A percentile compares a stretch with the other conserved stretches of the same genome.
Evolutionary conservation across 2,797 vertebrate species (phyloP).

Genomic region (Peromyscus attwateri): DNA sequence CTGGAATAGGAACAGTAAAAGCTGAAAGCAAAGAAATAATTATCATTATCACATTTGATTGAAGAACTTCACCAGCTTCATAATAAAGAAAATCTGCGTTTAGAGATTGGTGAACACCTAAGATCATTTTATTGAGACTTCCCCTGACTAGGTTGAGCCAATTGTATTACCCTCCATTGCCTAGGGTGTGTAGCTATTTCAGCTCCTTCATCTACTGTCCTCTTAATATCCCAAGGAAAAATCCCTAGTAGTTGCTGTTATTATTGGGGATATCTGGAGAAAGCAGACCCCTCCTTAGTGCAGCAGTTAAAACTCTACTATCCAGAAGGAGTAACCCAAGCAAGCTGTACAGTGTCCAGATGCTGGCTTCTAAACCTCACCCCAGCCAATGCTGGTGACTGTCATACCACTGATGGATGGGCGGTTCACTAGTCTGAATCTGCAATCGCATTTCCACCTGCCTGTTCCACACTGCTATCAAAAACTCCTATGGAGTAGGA

Average conservation of each 20-base stretch:
- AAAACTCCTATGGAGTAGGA: neutral
- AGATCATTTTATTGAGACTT: neutral
- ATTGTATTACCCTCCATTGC: neutral
- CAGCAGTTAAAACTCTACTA: neutral
- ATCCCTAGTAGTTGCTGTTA: neutral
- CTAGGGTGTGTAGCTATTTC: neutral
- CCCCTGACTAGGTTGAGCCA: neutral
- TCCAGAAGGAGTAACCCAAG: neutral
- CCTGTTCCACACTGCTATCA: neutral
- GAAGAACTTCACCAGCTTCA: slow-evolving; percentile 28
- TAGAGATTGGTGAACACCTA: neutral
- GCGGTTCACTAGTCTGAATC: neutral
- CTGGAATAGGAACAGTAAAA: neutral
- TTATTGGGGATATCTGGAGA: neutral
- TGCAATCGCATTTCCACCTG: neutral
- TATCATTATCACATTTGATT: neutral
- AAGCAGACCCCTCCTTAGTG: neutral
- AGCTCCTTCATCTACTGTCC: neutral
- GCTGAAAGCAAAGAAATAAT: slow-evolving; percentile 11
- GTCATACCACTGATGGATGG: neutral
- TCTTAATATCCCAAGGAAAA: neutral
- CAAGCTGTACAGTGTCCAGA: neutral
- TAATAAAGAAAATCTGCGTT: neutral
- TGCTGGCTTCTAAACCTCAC: neutral
- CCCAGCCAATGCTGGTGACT: neutral